These are phyloP conservation scores for Mimas tiliae DNA, from an alignment of 2,888 invertebrate species.

Conservation along the genomic window DNA sequence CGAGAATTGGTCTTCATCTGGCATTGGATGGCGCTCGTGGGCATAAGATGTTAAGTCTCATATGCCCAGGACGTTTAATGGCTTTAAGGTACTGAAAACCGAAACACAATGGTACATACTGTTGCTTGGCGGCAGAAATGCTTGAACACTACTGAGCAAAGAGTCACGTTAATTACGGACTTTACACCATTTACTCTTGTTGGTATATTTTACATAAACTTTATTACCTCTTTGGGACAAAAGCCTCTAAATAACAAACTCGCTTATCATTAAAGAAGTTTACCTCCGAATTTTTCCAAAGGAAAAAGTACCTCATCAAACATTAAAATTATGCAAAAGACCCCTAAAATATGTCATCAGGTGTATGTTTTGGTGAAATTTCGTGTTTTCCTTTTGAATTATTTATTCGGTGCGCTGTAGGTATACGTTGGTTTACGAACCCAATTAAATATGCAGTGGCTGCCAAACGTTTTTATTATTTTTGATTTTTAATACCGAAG, in stretches of 20 bases:
- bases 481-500: neutral
- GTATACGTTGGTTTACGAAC: neutral
- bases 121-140: no score
- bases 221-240: neutral
- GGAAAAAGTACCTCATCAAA: slow-evolving; percentile 25
- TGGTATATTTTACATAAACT: no score
- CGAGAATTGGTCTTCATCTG: no score
- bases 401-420: slow-evolving; percentile 17
- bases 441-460: neutral
- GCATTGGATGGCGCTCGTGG: no score
- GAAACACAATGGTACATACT: no score
- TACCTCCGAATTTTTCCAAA: neutral
- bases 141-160: neutral
- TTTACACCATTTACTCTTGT: no score
- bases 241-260: neutral
- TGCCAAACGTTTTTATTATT: neutral
- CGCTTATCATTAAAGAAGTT: neutral
- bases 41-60: no score
- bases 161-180: no score
- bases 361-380: slow-evolving; percentile 18
- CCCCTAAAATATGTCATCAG: slow-evolving; percentile 15
- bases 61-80: no score
- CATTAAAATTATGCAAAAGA: slow-evolving; percentile 25
- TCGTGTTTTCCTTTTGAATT: slow-evolving; percentile 24
- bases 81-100: no score